Percentiles rank a stretch among this genome's conserved stretches.
phyloP scores from a whole-genome alignment of 2,113 vertebrate species.

The Sinocyclocheilus rhinocerous region DNA sequence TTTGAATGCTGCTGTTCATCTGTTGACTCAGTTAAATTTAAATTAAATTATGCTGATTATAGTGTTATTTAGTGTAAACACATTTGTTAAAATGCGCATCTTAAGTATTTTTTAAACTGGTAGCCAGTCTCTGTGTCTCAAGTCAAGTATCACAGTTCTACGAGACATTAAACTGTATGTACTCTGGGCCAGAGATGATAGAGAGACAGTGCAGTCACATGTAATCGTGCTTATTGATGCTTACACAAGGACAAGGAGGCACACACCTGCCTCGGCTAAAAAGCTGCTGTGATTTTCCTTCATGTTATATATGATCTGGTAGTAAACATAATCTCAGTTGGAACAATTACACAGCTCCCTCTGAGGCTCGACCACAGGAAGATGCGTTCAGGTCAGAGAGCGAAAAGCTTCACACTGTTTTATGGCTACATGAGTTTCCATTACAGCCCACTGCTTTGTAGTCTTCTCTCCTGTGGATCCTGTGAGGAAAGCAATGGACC shows the following conservation, averaged over 20 bases:
- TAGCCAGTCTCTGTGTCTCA: not conserved
- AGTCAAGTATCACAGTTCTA: not conserved
- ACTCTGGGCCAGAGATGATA: not conserved
- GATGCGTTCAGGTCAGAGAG: constrained; percentile 26
- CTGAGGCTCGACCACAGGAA: not conserved
- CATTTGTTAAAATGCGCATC: not conserved
- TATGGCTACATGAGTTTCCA: constrained; percentile 24
- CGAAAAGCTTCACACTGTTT: constrained; percentile 39
- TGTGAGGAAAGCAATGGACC: constrained; percentile 28
- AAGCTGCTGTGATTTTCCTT: not conserved
- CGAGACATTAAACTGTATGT: not conserved
- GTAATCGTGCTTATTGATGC: not conserved
- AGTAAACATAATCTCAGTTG: not conserved
- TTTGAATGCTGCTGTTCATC: not conserved
- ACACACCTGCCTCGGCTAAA: not conserved
- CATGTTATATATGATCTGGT: constrained; percentile 2
- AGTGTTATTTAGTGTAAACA: not conserved
- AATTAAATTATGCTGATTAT: not conserved
- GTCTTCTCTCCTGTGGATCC: constrained; percentile 26
- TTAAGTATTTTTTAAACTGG: not conserved
- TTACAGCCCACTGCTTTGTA: constrained; percentile 31
- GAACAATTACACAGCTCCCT: constrained; percentile 19
- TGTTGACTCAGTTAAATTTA: not conserved
- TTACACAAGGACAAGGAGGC: not conserved
- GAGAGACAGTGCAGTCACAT: not conserved